Evolutionary conservation across 2,888 invertebrate genomes (phyloP).

Genomic region (Timema cristinae): DNA sequence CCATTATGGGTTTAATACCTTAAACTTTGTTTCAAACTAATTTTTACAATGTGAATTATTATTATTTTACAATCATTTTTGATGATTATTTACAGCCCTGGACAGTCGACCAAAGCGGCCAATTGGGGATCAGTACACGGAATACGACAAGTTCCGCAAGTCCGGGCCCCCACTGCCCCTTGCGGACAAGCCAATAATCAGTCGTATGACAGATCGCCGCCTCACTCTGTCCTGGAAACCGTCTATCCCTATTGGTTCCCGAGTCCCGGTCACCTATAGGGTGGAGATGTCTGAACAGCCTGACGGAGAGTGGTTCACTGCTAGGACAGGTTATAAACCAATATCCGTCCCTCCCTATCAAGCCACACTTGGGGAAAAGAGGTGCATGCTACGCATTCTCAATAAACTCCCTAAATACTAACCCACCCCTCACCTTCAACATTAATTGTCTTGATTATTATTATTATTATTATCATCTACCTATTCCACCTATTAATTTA

Average conservation of each 20-base stretch:
- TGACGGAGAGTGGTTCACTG: conserved; percentile 89
- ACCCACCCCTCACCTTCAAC: too few relatives aligned
- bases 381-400: too few relatives aligned
- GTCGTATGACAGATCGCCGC: conserved; percentile 84
- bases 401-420: too few relatives aligned
- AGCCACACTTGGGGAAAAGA: too few relatives aligned
- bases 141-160: conserved; percentile 77
- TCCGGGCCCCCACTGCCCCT: conserved; percentile 83
- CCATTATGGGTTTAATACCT: too few relatives aligned
- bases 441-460: too few relatives aligned
- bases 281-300: conserved; percentile 93
- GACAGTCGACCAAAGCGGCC: conserved; percentile 49
- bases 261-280: conserved; percentile 89
- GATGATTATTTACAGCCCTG: conserved; percentile 48
- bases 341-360: too few relatives aligned
- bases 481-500: too few relatives aligned
- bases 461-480: too few relatives aligned
- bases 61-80: too few relatives aligned
- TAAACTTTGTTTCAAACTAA: too few relatives aligned
- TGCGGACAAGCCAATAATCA: conserved; percentile 86
- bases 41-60: too few relatives aligned
- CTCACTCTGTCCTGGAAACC: conserved; percentile 92
- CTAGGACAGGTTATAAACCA: conserved; percentile 58
- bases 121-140: conserved; percentile 69
- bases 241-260: conserved; percentile 80